Percentiles rank a stretch among this genome's conserved stretches.
Conservation (phyloP, 2,888 invertebrate genomes). For the Nyleta sp. region DNA sequence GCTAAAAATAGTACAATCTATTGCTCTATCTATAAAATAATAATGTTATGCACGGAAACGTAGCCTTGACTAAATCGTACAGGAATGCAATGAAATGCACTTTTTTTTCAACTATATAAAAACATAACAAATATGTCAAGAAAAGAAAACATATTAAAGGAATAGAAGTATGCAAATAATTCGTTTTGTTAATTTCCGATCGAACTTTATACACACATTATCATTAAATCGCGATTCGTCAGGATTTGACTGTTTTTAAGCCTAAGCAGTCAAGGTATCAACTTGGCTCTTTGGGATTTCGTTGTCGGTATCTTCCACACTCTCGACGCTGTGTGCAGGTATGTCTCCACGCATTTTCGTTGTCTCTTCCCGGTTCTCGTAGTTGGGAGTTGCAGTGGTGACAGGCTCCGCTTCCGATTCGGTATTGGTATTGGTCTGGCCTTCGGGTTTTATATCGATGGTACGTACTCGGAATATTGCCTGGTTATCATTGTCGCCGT, state of each 20-base stretch:
- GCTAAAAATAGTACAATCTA: conserved; percentile 48
- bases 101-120: no score
- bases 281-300: conserved; percentile 76
- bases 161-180: conserved; percentile 9
- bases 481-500: conserved; percentile 79
- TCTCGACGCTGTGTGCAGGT: conserved; percentile 74
- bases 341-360: no score
- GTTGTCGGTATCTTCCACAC: conserved; percentile 80
- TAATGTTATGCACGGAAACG: conserved; percentile 23
- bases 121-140: no score
- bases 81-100: conserved; percentile 36
- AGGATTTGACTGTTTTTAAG: conserved; percentile 12
- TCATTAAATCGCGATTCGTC: conserved; percentile 28
- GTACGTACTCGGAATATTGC: conserved; percentile 81
- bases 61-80: conserved; percentile 37
- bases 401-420: conserved; percentile 63
- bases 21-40: conserved; percentile 43
- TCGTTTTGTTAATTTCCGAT: conserved; percentile 2
- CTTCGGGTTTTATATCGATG: conserved; percentile 82
- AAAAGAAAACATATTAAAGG: conserved; percentile 15
- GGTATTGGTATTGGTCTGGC: conserved; percentile 59
- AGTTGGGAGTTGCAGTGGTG: conserved; percentile 38
- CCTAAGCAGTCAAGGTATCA: conserved; percentile 76
- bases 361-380: conserved; percentile 60
- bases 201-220: conserved; percentile 2